Evolutionary conservation across 1,140 invertebrate species (phyloP), one percentile per base, ranked within the genome.

Genomic region (Hypsibius dujardini): DNA sequence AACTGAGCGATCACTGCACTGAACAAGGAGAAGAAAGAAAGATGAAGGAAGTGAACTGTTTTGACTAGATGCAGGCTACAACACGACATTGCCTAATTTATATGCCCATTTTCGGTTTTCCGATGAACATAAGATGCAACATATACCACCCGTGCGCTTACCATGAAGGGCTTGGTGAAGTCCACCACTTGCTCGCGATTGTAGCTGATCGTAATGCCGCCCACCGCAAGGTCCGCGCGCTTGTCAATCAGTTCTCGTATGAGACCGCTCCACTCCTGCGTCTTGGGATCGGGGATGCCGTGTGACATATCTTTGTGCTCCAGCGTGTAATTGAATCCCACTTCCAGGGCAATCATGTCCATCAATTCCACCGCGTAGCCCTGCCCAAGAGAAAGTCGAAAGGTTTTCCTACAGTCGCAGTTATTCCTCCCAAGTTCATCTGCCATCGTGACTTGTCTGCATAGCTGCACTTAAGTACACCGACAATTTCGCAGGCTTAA

Each of bases 91-190:
- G 28, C 28, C 28, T 28, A 28, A 28, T 28, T 28, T 28, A 28
- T 28, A 28, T 28, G 28, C 28, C 28, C 28, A 28, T 28, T 28
- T 28, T 28, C 28, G 28, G 28, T 28, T 28, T 28, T 28, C 28
- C 28, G 28, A 28, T 28, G 28, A 28, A 28, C 28, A 28, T 28
- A 28, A 28, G 28, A 28, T 28, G 28, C 28, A 28, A 28, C 28
- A 28, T 28, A 28, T 28, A 28, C 28, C 28, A 28, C 28, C 28
- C 28, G 28, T 28, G 28, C 28, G 28, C 28, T 28, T 28, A 28
- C 92, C 91, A 94, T 94, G 78, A 93, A 95, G 1, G 92, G 92
- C 85, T 92, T 92, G 3, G 90, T 94, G 78, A 95, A 95, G 79
- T 95, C 91, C 1, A 95, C 90, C 1, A 88, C 90, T 80, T 90